Base-by-base conservation (phyloP, 2,888 invertebrate species). In the Diadromus collaris region DNA sequence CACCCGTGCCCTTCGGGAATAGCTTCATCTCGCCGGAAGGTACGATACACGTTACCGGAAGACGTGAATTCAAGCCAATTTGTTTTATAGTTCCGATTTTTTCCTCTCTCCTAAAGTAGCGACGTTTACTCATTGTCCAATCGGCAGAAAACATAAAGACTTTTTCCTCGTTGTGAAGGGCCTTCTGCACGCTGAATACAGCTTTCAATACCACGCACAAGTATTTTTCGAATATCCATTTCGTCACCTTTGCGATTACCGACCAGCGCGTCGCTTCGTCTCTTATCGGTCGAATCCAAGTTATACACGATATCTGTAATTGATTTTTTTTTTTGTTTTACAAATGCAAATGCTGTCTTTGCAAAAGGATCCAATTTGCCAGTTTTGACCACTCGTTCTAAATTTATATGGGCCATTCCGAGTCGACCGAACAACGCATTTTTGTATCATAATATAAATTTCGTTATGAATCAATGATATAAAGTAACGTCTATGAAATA, bases 181-280 rank as follows among this genome's bases (percentile, higher is more conserved):
- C 24, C 19, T 56, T 77, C 5, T 21, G n/a, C 1, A 77, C 56
- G 2, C 0, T 2, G 24, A 80, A 80, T 9, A 80, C 29, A 0
- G 13, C 7, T 46, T 56, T 65, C 51, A 76, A 32, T 19, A 80
- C 21, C 0, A 10, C 10, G n/a, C 70, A 1, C 29, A 77, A 61
- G 24, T 46, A 76, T 24, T 19, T 21, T 48, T 80, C 79, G 58
- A 71, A 74, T 6, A 76, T 16, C 79, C 79, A 80, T 70, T 70
- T 74, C 1, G 56, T 41, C n/a, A 70, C 19, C 65, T 74, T 74
- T 38, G 70, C 73, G 9, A 76, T 27, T 29, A 79, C 44, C 63
- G 51, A 13, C 72, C 73, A 73, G 38, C 44, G 58, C 2, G 60
- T 60, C 6, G 34, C 58, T 21, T 24, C 16, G 7, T 72, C n/a